phyloP scores from a whole-genome alignment of 2,888 invertebrate genomes.

The Rhagium mordax region DNA sequence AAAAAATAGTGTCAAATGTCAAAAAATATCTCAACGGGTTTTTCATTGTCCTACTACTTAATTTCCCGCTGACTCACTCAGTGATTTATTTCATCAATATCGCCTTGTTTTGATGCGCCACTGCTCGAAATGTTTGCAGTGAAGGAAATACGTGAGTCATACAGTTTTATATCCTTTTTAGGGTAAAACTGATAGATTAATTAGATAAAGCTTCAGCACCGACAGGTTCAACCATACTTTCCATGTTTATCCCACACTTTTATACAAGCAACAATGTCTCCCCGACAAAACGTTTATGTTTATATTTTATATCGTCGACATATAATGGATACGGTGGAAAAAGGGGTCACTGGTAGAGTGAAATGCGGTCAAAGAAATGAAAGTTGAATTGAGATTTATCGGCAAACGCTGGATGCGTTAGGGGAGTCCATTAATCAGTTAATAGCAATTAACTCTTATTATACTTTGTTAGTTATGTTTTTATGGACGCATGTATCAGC shows the following conservation, averaged over 20 bases:
- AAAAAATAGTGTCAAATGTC: too few relatives aligned
- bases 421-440: neutral
- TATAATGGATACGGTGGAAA: neutral
- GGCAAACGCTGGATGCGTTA: neutral
- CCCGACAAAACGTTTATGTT: neutral
- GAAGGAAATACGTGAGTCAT: slow-evolving; percentile 36
- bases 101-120: neutral
- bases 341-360: neutral
- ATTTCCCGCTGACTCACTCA: neutral
- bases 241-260: neutral
- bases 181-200: slow-evolving; percentile 37
- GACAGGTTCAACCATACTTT: neutral
- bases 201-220: slow-evolving; percentile 33
- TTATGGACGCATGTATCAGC: too few relatives aligned
- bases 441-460: neutral
- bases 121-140: slow-evolving; percentile 15
- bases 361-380: neutral
- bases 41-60: too few relatives aligned
- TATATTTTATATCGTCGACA: neutral
- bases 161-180: slow-evolving; percentile 41
- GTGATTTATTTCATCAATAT: neutral
- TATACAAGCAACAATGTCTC: neutral
- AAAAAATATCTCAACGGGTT: too few relatives aligned
- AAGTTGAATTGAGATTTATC: neutral
- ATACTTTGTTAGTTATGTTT: neutral